These are phyloP conservation scores for Proterorhinus semilunaris DNA, from an alignment of 2,113 vertebrate genomes.

Conservation along the genomic window DNA sequence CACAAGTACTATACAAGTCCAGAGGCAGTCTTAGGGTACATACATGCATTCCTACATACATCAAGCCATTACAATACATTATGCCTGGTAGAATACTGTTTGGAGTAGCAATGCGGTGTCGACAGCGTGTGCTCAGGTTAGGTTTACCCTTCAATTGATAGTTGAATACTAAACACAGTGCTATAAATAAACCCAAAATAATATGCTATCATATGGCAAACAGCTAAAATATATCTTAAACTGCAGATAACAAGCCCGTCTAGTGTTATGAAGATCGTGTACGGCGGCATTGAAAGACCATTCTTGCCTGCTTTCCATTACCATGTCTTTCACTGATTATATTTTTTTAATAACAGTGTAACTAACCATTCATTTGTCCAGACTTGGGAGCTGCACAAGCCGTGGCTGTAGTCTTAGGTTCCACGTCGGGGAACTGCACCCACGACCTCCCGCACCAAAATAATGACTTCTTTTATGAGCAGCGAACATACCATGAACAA, in stretches of 20 bases:
- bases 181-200: too few relatives aligned
- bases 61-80: too few relatives aligned
- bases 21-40: too few relatives aligned
- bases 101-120: too few relatives aligned
- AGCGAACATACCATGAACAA: neutral
- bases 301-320: neutral
- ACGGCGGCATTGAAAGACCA: neutral
- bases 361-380: neutral
- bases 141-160: too few relatives aligned
- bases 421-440: neutral
- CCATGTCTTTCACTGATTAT: neutral
- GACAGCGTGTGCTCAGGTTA: too few relatives aligned
- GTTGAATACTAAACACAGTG: too few relatives aligned
- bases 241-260: too few relatives aligned
- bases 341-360: neutral
- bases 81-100: too few relatives aligned
- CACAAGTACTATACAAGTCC: constrained; percentile 25
- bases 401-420: neutral
- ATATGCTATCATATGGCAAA: too few relatives aligned
- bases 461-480: neutral
- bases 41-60: too few relatives aligned
- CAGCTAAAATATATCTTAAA: too few relatives aligned
- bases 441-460: neutral
- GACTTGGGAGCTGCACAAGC: neutral
- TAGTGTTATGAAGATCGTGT: neutral